Evolutionary conservation across 2,113 vertebrate genomes (phyloP), one percentile per base, ranked within the genome.

Genomic region (Cochlearius cochlearius): DNA sequence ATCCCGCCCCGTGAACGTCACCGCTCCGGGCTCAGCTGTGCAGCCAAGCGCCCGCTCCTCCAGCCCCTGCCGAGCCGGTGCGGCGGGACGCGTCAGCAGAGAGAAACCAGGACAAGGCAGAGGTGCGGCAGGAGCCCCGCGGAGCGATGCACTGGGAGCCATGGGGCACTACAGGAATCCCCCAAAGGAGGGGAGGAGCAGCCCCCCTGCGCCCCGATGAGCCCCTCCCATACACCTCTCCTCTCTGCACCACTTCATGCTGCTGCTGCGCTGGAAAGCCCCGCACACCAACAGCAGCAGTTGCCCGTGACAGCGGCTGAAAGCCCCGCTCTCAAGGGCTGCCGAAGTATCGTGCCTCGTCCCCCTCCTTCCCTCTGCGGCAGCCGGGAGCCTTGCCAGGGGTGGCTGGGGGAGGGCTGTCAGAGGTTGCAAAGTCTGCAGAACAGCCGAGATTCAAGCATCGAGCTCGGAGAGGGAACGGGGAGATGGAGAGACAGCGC

Each of bases 1-100:
- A 0, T 17, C 38, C 38, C 6, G 1, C 15, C 6, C 17, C 1
- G 3, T 7, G 16, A 34, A 2, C 4, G 0, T 3, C 18, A 2
- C 8, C 7, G 43, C 50, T 18, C 36, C 36, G 3, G 21, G 17
- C 3, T 10, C 27, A 6, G 36, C 7, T 1, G 7, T 1, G 30
- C 20, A 0, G 43, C 0, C 12, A 15, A 36, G 52, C 36, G 1
- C 27, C 16, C 4, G 1, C 59, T 34, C 36, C 59, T 26, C 41
- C 43, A 25, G 59, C 50, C 49, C 16, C 49, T 0, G 49, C 74
- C 7, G 2, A 4, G 13, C 41, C 19, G 7, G 2, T 2, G 8
- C 16, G 5, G 38, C 3, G 4, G 43, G 53, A 22, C 55, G 5
- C 34, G 0, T 3, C 5, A 3, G 26, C 47, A 5, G 38, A 25